Evolutionary conservation across 2,797 vertebrate species (phyloP), one percentile per base, ranked within the genome.

Genomic region (Crotalus adamanteus): DNA sequence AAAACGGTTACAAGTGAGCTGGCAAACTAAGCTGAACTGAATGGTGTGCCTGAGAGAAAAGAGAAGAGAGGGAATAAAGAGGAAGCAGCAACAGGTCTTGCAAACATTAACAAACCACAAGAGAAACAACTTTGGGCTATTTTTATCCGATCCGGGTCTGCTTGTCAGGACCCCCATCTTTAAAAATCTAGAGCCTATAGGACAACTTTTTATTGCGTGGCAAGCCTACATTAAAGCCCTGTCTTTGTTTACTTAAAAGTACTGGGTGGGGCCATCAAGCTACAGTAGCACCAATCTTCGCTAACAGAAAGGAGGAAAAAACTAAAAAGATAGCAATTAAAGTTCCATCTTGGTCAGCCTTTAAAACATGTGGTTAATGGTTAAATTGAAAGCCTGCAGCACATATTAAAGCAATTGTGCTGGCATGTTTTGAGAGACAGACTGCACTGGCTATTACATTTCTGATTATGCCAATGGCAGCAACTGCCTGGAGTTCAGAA

Each of bases 381-480:
- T 83, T 37, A 12, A 0, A 78, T 51, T 56, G 60, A 3, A 47
- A 87, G 57, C 31, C 4, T 87, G 18, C 78, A 92, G 78, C 20
- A 3, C 9, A 5, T 57, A 26, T 83, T 83, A 2, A 9, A 51
- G 90, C 69, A 55, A 2, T 31, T 51, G 61, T 28, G 60, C 9
- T 86, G 69, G 37, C n/a, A 1, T 3, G 86, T 59, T 89, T 0
- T 9, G 0, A 91, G 59, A 59, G 11, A 0, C 6, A 47, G 0
- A n/a, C 0, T 0, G 18, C 4, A 18, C 18, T 53, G 89, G 42
- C 14, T 31, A 47, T 22, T 63, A 47, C 51, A 53, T 28, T 47
- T 89, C 8, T 73, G 37, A 61, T 87, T 88, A 88, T 90, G 86
- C 20, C 92, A 53, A 90, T 25, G 86, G 56, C 69, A 55, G 53